These are phyloP conservation scores for Athene noctua DNA, from an alignment of 2,113 vertebrate genomes.

Conservation along the genomic window DNA sequence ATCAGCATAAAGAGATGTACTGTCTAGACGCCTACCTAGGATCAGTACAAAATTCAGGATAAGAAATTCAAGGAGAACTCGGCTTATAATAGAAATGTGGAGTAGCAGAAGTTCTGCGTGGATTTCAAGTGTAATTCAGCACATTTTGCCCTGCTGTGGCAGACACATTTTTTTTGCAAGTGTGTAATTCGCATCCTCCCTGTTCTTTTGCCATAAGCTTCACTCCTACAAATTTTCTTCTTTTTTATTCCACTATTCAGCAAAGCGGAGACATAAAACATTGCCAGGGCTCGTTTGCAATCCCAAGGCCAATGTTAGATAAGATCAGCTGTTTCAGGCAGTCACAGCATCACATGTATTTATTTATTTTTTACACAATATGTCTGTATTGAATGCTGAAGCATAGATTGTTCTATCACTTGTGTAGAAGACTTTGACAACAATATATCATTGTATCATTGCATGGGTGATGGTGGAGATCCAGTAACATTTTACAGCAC, in stretches of 20 bases:
- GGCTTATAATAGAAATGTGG: constrained; percentile 15
- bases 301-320: neutral
- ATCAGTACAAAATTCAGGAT: neutral
- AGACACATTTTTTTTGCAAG: neutral
- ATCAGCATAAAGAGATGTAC: neutral
- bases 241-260: neutral
- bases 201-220: neutral
- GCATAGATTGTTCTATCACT: neutral
- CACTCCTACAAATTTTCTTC: neutral
- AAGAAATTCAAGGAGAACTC: constrained; percentile 7
- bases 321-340: constrained; percentile 18
- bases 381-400: neutral
- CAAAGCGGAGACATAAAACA: neutral
- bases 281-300: neutral
- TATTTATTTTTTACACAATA: neutral
- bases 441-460: constrained; percentile 5
- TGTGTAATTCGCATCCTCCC: neutral
- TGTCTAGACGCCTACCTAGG: constrained; percentile 11
- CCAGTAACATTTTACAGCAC: neutral
- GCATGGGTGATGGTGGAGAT: neutral
- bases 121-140: constrained; percentile 36
- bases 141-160: constrained; percentile 35
- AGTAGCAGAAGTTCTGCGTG: constrained; percentile 10
- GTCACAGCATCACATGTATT: neutral
- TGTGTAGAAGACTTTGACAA: neutral